A percentile compares a stretch with the other conserved stretches of the same genome.
phyloP scores from a whole-genome alignment of 2,888 invertebrate species.

The Cosmopolites sordidus region DNA sequence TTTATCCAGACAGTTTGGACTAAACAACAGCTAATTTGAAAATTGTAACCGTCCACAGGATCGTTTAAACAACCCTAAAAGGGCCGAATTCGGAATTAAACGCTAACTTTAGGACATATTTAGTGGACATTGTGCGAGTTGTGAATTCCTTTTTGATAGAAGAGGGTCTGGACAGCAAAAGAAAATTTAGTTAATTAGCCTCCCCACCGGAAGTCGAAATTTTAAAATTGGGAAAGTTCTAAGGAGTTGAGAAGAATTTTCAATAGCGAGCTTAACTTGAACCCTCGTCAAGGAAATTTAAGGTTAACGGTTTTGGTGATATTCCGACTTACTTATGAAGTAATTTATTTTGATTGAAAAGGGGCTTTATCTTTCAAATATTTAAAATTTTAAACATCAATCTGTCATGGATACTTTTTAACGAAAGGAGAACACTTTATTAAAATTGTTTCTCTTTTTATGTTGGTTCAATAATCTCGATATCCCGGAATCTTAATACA shows the following conservation, averaged over 20 bases:
- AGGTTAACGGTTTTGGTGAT: conserved; percentile 20
- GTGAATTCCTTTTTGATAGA: conserved; percentile 26
- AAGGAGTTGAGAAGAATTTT: conserved; percentile 20
- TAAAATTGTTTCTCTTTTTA: too few relatives aligned
- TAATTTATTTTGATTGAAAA: conserved; percentile 17
- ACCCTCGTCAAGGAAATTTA: conserved; percentile 21
- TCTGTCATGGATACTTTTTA: conserved; percentile 4
- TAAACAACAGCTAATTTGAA: conserved; percentile 23
- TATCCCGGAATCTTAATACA: too few relatives aligned
- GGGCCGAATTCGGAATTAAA: conserved; percentile 20
- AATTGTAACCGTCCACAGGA: conserved; percentile 18
- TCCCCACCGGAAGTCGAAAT: conserved; percentile 12
- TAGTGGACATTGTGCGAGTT: conserved; percentile 25
- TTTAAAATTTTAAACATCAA: conserved; percentile 5
- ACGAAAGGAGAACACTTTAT: background rate
- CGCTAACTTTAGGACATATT: conserved; percentile 24
- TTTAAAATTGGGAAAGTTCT: conserved; percentile 25
- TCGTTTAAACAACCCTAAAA: conserved; percentile 20
- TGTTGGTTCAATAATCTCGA: too few relatives aligned
- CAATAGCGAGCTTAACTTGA: conserved; percentile 14
- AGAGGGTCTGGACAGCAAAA: conserved; percentile 24
- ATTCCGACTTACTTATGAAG: conserved; percentile 14
- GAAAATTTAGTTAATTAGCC: conserved; percentile 27
- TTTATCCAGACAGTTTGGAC: conserved; percentile 13
- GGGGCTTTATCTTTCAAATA: conserved; percentile 4